Evolutionary conservation across 2,113 vertebrate species (phyloP), one percentile per base, ranked within the genome.

Genomic region (Nesogale talazaci): DNA sequence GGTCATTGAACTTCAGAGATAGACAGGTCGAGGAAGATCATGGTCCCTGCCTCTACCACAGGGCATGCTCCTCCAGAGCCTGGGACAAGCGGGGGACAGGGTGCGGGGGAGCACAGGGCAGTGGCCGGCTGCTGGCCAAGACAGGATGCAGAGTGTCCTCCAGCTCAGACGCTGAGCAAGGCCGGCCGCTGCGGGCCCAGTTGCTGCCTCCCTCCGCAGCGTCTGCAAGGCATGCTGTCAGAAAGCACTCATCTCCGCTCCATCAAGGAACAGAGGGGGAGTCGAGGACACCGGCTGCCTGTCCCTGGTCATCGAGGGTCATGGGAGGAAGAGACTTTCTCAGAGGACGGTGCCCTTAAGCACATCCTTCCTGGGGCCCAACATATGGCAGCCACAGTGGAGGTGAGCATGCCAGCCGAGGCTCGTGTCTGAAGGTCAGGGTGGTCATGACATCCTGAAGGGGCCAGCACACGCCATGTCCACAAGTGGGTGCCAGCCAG

Each of bases 371-470:
- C 80, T 0, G 2, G 22, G 11, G 10, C 61, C 46, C 10, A 2
- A 9, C 14, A 12, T 12, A 6, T 52, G 46, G 9, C 69, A 27
- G 80, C 61, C 10, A 27, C 40, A 1, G 19, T 15, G 20, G n/a
- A 9, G 34, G 7, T 10, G 0, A 63, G 56, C 7, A 1, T 1
- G 17, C 2, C 6, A 22, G 38, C 46, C 3, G n/a, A 0, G 29
- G 23, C 31, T 20, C 0, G 46, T 31, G 57, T 16, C 6, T 17
- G 23, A 11, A 8, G 22, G 38, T 74, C 56, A 2, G 0, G 20
- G 17, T 19, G 59, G 59, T 61, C 19, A 61, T 61, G 59, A 52
- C 46, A 52, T 9, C 46, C 46, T 52, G 46, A 52, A 12, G 46
- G 46, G 46, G 46, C 46, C 10, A 52, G 46, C 46, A 10, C 14